Evolutionary conservation across 2,113 vertebrate genomes (phyloP).

Genomic region (Oceanodroma tethys): DNA sequence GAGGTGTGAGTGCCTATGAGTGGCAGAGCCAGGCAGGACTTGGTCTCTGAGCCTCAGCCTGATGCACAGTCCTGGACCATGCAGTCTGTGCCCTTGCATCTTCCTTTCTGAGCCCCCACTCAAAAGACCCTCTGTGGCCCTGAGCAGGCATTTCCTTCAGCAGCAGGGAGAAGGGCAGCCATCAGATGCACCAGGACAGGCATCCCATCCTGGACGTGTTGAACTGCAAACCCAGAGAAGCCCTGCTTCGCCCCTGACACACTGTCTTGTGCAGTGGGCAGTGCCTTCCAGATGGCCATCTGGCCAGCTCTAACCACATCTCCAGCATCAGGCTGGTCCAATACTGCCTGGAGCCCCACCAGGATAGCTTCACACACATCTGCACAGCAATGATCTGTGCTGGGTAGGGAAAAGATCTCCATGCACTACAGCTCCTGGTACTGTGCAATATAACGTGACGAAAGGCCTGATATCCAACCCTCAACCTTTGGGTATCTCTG

Average conservation of each 20-base stretch:
- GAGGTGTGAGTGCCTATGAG: neutral
- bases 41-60: neutral
- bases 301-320: neutral
- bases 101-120: neutral
- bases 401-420: neutral
- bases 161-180: neutral
- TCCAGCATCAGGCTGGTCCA: neutral
- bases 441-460: neutral
- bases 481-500: neutral
- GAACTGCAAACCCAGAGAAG: neutral
- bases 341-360: rapidly evolving
- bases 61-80: neutral
- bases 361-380: neutral
- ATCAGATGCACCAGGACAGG: neutral
- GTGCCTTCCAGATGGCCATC: neutral
- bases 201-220: neutral
- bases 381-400: neutral
- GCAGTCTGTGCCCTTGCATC: neutral
- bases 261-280: neutral
- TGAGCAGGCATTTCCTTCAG: neutral
- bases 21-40: neutral
- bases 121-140: neutral
- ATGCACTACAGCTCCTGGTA: neutral
- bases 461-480: neutral
- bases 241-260: neutral